A percentile compares a stretch with the other conserved stretches of the same genome.
Evolutionary conservation across 2,888 invertebrate species (phyloP).

Genomic region (Melinaea marsaeus): DNA sequence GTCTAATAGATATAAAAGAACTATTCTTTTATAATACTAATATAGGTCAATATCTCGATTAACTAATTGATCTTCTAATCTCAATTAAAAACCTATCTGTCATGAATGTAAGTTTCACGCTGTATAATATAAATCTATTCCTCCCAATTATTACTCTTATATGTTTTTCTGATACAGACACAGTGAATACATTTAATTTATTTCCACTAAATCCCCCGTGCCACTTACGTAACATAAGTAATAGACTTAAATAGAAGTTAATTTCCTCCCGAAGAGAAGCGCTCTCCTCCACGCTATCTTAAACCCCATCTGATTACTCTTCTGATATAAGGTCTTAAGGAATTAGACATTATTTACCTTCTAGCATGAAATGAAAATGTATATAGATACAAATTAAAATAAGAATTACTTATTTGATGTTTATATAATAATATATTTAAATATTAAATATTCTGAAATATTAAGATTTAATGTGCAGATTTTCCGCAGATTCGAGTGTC

Average conservation of each 20-base stretch:
- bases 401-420: too few species aligned
- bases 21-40: too few species aligned
- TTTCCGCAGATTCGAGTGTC: too few species aligned
- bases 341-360: conserved; percentile 24
- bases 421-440: too few species aligned
- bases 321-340: conserved; percentile 25
- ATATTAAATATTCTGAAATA: too few species aligned
- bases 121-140: too few species aligned
- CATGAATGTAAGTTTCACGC: too few species aligned
- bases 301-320: conserved; percentile 25
- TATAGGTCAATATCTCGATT: too few species aligned
- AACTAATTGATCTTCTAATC: too few species aligned
- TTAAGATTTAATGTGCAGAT: too few species aligned
- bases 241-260: conserved; percentile 28
- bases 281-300: conserved; percentile 18
- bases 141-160: not conserved
- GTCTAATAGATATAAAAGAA: too few species aligned
- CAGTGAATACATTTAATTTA: conserved; percentile 22
- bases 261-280: conserved; percentile 25
- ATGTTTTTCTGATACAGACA: conserved; percentile 10
- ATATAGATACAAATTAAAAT: not conserved
- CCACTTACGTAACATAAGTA: conserved; percentile 21
- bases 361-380: not conserved
- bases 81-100: too few species aligned
- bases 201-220: conserved; percentile 13